A percentile compares a stretch with the other conserved stretches of the same genome.
phyloP scores from a whole-genome alignment of 1,140 invertebrate species.

The Caenorhabditis inopinata region DNA sequence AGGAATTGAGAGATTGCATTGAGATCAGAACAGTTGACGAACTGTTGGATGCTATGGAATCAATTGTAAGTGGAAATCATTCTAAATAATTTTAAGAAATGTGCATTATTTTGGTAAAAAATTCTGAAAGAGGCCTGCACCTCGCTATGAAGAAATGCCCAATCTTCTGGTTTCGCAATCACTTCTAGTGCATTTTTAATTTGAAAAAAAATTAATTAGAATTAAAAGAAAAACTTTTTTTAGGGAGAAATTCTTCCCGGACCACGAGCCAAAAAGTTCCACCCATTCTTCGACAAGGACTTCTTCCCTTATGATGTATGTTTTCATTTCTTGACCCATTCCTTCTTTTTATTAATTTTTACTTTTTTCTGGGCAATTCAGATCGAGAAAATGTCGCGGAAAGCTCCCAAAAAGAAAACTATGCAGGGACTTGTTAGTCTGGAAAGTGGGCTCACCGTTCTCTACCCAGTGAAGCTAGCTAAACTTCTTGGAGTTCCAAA shows the following conservation, averaged over 20 bases:
- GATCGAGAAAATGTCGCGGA: conserved; percentile 37
- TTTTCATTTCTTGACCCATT: too few species aligned
- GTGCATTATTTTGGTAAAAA: too few species aligned
- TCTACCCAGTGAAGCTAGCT: not conserved
- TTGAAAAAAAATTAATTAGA: too few species aligned
- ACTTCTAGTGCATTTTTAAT: not conserved
- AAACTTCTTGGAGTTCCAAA: conserved; percentile 27
- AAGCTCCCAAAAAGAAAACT: conserved; percentile 40
- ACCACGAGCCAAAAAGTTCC: conserved; percentile 34
- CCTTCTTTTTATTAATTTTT: not conserved
- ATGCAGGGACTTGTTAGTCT: conserved; percentile 22
- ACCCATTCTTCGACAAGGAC: conserved; percentile 37
- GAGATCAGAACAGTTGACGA: conserved; percentile 35
- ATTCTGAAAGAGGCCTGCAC: too few species aligned
- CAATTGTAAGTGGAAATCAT: conserved; percentile 17
- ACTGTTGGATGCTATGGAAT: conserved; percentile 24
- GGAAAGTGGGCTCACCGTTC: conserved; percentile 12
- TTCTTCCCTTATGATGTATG: conserved; percentile 19
- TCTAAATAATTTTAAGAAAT: too few species aligned
- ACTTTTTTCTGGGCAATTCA: not conserved
- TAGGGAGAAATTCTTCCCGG: not conserved
- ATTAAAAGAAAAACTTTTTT: not conserved
- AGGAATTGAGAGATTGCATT: conserved; percentile 30
- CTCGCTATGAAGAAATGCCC: not conserved
- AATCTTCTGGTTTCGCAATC: not conserved